A percentile compares a stretch with the other conserved stretches of the same genome.
These are phyloP conservation scores for Xiphophorus couchianus DNA, from an alignment of 2,113 vertebrate genomes.

Conservation along the genomic window DNA sequence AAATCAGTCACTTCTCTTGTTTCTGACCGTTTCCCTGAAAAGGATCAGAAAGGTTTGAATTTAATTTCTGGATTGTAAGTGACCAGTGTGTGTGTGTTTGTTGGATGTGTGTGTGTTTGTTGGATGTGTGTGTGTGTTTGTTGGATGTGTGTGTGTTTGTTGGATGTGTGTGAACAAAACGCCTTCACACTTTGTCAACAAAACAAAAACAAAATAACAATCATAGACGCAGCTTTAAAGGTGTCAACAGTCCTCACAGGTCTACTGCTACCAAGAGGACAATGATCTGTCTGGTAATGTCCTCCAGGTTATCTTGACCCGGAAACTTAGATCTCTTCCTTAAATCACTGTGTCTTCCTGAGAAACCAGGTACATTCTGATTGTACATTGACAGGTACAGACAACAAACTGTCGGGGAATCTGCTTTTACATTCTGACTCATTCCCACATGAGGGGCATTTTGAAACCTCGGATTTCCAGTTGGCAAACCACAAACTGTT, in stretches of 20 bases:
- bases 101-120: conserved; percentile 22
- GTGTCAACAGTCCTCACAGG: no score
- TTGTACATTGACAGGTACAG: neutral
- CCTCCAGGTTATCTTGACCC: no score
- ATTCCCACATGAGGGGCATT: neutral
- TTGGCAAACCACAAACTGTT: neutral
- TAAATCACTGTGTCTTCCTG: neutral
- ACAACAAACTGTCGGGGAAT: neutral
- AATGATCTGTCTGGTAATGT: no score
- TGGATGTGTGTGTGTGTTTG: conserved; percentile 3
- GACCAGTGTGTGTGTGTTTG: neutral
- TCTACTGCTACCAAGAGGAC: no score
- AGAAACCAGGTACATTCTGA: neutral
- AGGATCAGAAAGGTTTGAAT: neutral
- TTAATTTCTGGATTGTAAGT: conserved; percentile 3
- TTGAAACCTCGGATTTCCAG: neutral
- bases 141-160: conserved; percentile 22
- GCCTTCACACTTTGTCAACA: neutral
- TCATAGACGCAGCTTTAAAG: neutral
- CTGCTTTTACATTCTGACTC: neutral
- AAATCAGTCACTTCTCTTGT: conserved; percentile 2
- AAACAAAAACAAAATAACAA: neutral
- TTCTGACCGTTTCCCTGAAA: neutral
- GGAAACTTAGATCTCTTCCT: no score
- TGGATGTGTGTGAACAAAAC: neutral